phyloP scores from a whole-genome alignment of 1,140 invertebrate genomes.

The Halictus rubicundus region DNA sequence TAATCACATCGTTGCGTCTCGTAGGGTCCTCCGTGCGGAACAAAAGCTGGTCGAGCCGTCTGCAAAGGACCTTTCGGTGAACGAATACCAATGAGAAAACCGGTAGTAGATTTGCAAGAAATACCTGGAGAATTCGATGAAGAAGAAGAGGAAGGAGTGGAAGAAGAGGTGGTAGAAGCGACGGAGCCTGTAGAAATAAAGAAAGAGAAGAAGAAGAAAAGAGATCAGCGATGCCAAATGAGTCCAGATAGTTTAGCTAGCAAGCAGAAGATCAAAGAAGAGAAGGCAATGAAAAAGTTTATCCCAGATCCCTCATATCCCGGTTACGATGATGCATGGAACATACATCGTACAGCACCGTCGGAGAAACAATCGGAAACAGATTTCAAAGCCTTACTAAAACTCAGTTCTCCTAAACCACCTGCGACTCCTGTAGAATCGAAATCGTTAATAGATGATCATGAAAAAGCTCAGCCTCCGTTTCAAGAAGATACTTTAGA shows the following conservation, averaged over 20 bases:
- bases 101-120: slow-evolving; percentile 2
- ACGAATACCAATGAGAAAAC: slow-evolving; percentile 24
- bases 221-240: slow-evolving; percentile 30
- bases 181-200: not conserved
- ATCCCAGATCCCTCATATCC: slow-evolving; percentile 46
- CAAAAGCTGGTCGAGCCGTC: slow-evolving; percentile 53
- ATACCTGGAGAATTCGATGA: slow-evolving; percentile 35
- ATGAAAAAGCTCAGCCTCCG: not conserved
- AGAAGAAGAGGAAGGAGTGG: slow-evolving; percentile 41
- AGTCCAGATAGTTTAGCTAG: slow-evolving; percentile 26
- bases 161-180: slow-evolving; percentile 1
- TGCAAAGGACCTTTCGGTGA: slow-evolving; percentile 57
- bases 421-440: not conserved
- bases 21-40: slow-evolving; percentile 57
- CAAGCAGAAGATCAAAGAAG: not conserved
- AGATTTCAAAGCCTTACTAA: slow-evolving; percentile 54
- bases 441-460: not conserved
- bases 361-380: slow-evolving; percentile 32
- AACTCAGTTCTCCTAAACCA: slow-evolving; percentile 43
- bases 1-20: not conserved
- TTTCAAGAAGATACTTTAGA: not conserved
- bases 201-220: slow-evolving; percentile 21
- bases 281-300: slow-evolving; percentile 33
- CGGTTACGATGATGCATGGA: slow-evolving; percentile 57
- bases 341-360: slow-evolving; percentile 55